phyloP scores from a whole-genome alignment of 2,797 vertebrate species.

The Anisognathus igniventris region DNA sequence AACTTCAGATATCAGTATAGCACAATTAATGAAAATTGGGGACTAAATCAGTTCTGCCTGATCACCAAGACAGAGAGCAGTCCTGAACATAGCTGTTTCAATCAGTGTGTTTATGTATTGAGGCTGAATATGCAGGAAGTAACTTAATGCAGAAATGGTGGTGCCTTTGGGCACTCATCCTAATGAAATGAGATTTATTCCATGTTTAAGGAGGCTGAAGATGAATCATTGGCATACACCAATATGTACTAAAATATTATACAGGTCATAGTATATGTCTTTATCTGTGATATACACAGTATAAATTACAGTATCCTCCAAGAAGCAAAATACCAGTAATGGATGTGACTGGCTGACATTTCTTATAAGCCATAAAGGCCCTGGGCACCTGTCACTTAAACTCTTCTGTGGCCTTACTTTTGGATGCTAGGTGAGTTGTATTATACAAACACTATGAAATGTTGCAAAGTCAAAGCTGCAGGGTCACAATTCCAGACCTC shows the following conservation, averaged over 20 bases:
- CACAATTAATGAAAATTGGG: background rate
- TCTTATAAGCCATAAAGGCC: background rate
- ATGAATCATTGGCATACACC: background rate
- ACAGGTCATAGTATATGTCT: fast-evolving
- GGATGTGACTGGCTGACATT: background rate
- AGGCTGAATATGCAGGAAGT: background rate
- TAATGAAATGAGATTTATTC: background rate
- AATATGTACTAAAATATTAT: background rate
- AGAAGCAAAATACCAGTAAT: background rate
- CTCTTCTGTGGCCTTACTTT: background rate
- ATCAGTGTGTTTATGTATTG: background rate
- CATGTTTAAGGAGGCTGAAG: background rate
- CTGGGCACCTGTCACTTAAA: background rate
- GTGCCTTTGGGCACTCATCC: background rate
- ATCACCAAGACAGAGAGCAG: background rate
- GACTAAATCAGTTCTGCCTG: background rate
- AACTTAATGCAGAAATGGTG: background rate
- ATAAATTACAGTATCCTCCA: background rate
- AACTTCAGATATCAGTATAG: background rate
- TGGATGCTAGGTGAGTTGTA: background rate
- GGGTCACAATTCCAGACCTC: background rate
- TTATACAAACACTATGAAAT: background rate
- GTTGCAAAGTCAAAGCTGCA: background rate
- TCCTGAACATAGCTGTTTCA: background rate
- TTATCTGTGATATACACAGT: background rate